phyloP scores from a whole-genome alignment of 2,888 invertebrate genomes.

The Tetrapedia diversipes region DNA sequence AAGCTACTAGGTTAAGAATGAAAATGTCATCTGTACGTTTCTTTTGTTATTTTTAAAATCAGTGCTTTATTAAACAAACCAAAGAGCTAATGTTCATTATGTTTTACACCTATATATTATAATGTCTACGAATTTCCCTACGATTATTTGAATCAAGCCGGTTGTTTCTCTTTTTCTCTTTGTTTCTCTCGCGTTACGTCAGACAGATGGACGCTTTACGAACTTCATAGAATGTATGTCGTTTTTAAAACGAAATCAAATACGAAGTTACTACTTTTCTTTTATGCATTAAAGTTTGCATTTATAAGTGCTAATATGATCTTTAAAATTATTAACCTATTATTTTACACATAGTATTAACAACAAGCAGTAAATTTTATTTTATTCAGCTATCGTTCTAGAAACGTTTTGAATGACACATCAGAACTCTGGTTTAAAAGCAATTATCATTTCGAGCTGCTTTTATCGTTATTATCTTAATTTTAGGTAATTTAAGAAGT shows the following conservation, averaged over 20 bases:
- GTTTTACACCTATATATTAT: neutral
- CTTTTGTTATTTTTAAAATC: neutral
- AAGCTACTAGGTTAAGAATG: constrained; percentile 9
- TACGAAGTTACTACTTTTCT: neutral
- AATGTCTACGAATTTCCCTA: neutral
- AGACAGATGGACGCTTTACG: neutral
- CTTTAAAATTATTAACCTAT: neutral
- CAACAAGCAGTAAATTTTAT: neutral
- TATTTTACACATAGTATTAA: neutral
- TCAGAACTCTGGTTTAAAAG: neutral
- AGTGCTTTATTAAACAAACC: neutral
- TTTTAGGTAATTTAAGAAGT: neutral
- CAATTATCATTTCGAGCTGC: neutral
- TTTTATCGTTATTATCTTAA: neutral
- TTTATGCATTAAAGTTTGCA: neutral
- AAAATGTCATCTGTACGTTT: constrained; percentile 8
- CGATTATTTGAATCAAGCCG: neutral
- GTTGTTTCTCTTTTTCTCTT: neutral
- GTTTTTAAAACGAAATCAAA: too few species aligned
- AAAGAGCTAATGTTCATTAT: neutral
- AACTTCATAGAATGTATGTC: neutral
- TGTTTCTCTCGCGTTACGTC: neutral
- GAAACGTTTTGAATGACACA: neutral
- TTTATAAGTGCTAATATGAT: neutral
- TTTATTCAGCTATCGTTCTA: neutral